phyloP scores from a whole-genome alignment of 2,888 invertebrate species.

The Synergus japonicus region DNA sequence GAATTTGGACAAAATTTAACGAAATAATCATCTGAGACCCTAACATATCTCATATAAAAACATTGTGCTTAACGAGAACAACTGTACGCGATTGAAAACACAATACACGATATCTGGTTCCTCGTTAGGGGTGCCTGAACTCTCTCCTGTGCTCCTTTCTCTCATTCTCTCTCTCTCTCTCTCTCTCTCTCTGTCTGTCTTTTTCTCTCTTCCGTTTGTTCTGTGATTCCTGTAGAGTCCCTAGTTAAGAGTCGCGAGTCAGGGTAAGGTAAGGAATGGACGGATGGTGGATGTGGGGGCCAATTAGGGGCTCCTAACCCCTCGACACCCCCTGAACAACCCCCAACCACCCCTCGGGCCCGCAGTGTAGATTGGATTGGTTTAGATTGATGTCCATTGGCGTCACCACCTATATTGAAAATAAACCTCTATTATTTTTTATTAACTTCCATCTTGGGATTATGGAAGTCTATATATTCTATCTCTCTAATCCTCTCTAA shows the following conservation, averaged over 20 bases:
- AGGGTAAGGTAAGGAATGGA: constrained; percentile 50
- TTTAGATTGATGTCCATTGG: constrained; percentile 68
- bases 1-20: not conserved
- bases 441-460: not conserved
- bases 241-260: constrained; percentile 64
- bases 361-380: constrained; percentile 71
- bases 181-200: constrained; percentile 16
- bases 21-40: not conserved
- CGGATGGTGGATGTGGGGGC: constrained; percentile 67
- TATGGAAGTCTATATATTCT: not conserved
- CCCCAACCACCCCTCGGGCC: constrained; percentile 62
- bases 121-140: constrained; percentile 57
- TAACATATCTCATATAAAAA: not conserved
- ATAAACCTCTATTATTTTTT: not conserved
- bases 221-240: constrained; percentile 60
- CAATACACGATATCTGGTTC: constrained; percentile 40
- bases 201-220: constrained; percentile 55
- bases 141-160: constrained; percentile 41
- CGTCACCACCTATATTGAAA: constrained; percentile 52
- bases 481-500: not conserved
- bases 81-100: not conserved
- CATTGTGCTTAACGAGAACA: not conserved
- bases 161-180: constrained; percentile 34
- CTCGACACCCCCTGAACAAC: constrained; percentile 65
- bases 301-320: constrained; percentile 70